Evolutionary conservation across 2,797 vertebrate genomes (phyloP).

Genomic region (Lepus townsendii): DNA sequence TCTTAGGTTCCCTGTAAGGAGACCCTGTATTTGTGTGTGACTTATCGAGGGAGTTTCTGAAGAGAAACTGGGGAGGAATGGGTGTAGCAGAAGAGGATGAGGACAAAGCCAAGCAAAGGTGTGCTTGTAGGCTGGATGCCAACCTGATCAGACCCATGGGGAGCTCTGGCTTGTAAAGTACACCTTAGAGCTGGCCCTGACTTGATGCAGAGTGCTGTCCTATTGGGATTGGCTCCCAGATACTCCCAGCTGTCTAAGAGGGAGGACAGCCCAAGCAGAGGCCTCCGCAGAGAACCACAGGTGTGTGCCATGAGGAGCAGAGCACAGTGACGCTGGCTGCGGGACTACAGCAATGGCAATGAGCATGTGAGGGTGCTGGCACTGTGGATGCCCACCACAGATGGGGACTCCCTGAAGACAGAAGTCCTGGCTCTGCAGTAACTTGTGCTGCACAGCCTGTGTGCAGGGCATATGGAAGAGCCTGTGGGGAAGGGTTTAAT

Average conservation of each 20-base stretch:
- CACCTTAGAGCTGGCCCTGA: background rate
- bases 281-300: background rate
- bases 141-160: background rate
- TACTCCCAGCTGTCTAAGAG: background rate
- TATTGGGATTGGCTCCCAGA: background rate
- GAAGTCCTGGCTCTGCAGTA: background rate
- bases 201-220: background rate
- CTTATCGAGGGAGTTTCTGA: background rate
- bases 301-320: background rate
- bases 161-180: background rate
- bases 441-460: background rate
- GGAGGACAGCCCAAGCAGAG: background rate
- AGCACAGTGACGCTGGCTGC: background rate
- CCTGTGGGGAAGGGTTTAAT: background rate
- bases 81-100: background rate
- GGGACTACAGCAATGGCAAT: background rate
- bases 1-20: background rate
- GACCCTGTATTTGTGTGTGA: background rate
- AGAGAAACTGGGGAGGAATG: background rate
- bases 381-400: fast-evolving
- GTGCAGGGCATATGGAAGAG: background rate
- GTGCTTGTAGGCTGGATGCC: background rate
- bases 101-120: background rate
- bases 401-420: background rate
- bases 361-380: no score